Evolutionary conservation across 1,140 invertebrate species (phyloP).

Genomic region (Uloborus diversus): DNA sequence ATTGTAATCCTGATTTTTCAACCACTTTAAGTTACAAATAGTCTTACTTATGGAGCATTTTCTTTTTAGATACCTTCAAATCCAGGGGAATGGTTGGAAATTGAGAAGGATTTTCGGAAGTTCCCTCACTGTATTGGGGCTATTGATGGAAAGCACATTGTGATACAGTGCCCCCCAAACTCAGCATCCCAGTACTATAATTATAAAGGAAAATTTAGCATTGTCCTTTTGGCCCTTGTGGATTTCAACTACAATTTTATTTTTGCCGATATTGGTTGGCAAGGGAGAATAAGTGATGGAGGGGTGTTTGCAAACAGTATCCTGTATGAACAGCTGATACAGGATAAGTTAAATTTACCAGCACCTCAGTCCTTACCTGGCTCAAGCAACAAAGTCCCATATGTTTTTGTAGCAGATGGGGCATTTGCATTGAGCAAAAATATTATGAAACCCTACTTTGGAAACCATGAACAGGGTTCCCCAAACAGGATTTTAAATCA

Average conservation of each 20-base stretch:
- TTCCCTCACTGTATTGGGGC: too few relatives aligned
- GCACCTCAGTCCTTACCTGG: background rate
- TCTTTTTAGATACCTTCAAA: too few relatives aligned
- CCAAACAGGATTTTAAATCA: background rate
- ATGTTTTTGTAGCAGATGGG: background rate
- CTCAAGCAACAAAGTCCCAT: background rate
- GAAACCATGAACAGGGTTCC: background rate
- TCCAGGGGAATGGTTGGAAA: too few relatives aligned
- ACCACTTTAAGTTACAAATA: too few relatives aligned
- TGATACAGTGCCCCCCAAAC: slow-evolving; percentile 56
- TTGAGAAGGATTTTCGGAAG: too few relatives aligned
- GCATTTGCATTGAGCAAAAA: background rate
- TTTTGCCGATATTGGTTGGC: slow-evolving; percentile 61
- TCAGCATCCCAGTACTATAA: slow-evolving; percentile 61
- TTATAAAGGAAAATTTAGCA: slow-evolving; percentile 63
- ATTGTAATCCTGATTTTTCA: too few relatives aligned
- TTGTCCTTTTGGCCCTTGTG: slow-evolving; percentile 62
- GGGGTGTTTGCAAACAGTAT: background rate
- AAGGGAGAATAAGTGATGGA: background rate
- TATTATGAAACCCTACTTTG: background rate
- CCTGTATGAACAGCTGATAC: background rate
- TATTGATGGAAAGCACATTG: too few relatives aligned
- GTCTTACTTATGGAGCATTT: too few relatives aligned
- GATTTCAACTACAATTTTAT: slow-evolving; percentile 63
- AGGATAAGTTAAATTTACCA: background rate